Percentiles rank a stretch among this genome's conserved stretches.
Evolutionary conservation across 2,113 vertebrate species (phyloP).

Genomic region (Hippopotamus amphibius): DNA sequence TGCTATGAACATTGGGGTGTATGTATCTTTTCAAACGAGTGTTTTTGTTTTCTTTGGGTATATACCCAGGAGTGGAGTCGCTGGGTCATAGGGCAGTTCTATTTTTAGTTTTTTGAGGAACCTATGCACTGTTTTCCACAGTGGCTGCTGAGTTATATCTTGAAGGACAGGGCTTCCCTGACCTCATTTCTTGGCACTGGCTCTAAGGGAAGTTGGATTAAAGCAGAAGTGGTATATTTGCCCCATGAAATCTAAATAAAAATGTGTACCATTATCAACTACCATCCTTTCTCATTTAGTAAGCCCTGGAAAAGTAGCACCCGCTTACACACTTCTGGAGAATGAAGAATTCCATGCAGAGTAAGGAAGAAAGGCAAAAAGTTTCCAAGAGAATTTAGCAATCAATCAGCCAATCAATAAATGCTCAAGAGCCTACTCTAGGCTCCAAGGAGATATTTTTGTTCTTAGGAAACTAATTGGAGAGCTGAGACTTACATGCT

Average conservation of each 20-base stretch:
- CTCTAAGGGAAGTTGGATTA: conserved; percentile 38
- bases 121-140: neutral
- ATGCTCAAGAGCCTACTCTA: neutral
- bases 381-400: neutral
- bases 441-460: conserved; percentile 16
- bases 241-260: conserved; percentile 20
- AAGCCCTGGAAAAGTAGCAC: conserved; percentile 16
- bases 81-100: neutral
- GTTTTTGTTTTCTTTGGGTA: neutral
- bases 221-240: conserved; percentile 17
- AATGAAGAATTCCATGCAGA: conserved; percentile 34
- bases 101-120: neutral
- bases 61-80: neutral
- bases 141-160: neutral
- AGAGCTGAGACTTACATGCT: conserved; percentile 15
- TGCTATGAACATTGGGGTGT: neutral
- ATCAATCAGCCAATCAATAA: conserved; percentile 29
- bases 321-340: conserved; percentile 6
- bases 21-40: neutral
- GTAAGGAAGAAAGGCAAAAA: neutral
- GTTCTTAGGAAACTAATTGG: conserved; percentile 30
- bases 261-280: neutral
- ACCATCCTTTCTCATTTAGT: neutral
- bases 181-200: conserved; percentile 17
- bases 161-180: neutral